Conservation (phyloP, 2,113 vertebrate genomes). For the Pelodiscus sinensis region DNA sequence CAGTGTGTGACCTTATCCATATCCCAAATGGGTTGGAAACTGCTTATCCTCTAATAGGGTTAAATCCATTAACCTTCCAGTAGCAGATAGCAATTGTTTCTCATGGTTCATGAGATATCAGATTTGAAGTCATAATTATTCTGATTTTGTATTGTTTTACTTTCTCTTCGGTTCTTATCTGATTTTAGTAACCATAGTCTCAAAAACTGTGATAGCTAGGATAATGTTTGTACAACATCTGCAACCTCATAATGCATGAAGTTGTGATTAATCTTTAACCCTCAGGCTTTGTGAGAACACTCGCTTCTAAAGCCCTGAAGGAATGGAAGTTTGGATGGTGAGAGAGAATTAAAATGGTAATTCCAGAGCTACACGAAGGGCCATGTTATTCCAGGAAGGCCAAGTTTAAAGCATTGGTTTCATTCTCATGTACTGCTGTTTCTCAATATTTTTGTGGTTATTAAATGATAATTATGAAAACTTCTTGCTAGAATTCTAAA, state of each 20-base stretch:
- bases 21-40: neutral
- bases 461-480: neutral
- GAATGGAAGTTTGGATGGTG: accelerated
- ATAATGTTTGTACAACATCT: neutral
- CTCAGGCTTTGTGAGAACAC: neutral
- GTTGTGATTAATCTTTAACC: accelerated
- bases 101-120: neutral
- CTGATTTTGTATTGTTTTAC: neutral
- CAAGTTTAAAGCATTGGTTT: neutral
- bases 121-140: neutral
- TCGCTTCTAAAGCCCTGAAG: neutral
- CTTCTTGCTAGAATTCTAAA: neutral
- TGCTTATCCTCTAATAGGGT: neutral
- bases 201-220: neutral
- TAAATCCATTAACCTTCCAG: neutral
- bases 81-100: neutral
- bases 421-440: neutral
- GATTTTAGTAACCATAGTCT: neutral
- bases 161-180: neutral
- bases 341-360: neutral
- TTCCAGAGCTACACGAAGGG: neutral
- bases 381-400: accelerated
- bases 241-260: neutral
- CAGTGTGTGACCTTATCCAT: neutral
- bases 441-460: neutral